phyloP scores from a whole-genome alignment of 53 echinoderm and acorn worm genomes.

The Apostichopus leukothele region DNA sequence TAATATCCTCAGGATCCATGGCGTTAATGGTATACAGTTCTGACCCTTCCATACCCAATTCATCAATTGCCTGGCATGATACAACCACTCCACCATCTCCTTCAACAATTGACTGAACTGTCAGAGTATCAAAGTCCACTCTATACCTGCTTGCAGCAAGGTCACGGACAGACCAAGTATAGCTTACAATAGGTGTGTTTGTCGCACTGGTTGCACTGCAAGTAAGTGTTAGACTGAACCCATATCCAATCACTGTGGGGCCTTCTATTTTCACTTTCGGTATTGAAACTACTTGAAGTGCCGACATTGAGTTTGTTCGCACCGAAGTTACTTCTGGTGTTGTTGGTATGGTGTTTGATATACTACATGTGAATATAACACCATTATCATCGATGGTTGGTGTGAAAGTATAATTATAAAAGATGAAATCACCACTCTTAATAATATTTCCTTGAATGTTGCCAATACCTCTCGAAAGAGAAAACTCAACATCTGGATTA shows the following conservation, averaged over 20 bases:
- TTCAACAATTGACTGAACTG: not conserved
- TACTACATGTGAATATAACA: not conserved
- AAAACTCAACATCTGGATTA: not conserved
- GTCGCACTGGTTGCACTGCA: constrained; percentile 11
- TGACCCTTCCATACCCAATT: constrained; percentile 3
- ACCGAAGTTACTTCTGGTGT: not conserved
- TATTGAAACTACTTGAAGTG: constrained; percentile 12
- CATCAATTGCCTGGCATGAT: constrained; percentile 12
- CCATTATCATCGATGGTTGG: constrained; percentile 12
- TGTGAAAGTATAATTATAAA: constrained; percentile 33
- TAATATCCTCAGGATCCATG: constrained; percentile 2
- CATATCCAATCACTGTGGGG: not conserved
- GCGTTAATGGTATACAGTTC: constrained; percentile 1
- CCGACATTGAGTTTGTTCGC: not conserved
- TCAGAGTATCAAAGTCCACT: not conserved
- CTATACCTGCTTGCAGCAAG: not conserved
- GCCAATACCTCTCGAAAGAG: not conserved
- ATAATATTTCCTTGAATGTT: not conserved
- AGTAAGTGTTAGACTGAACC: not conserved
- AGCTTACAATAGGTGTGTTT: not conserved
- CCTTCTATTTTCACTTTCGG: constrained; percentile 1
- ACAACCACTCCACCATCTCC: constrained; percentile 7
- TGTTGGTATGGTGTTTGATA: not conserved
- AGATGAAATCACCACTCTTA: constrained; percentile 21
- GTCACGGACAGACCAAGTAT: constrained; percentile 1